These are phyloP conservation scores for Eurystomus gularis DNA, from an alignment of 2,113 vertebrate genomes.

Conservation along the genomic window DNA sequence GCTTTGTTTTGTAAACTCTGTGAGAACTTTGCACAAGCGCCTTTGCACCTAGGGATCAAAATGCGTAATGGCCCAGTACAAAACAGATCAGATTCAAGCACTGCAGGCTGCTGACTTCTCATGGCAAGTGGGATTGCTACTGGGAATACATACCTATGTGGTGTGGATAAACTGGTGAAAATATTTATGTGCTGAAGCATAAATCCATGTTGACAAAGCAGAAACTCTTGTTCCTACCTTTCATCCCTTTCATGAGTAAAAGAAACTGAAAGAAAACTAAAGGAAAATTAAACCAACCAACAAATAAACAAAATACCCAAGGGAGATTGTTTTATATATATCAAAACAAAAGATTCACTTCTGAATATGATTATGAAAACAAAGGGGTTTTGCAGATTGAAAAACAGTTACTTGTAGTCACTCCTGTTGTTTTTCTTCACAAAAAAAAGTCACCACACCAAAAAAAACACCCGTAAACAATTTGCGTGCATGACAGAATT, in stretches of 20 bases:
- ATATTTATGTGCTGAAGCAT: neutral
- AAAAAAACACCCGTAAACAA: neutral
- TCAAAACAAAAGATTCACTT: neutral
- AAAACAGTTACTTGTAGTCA: neutral
- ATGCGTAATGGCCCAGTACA: rapidly evolving
- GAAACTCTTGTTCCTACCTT: neutral
- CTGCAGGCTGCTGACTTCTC: neutral
- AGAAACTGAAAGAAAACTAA: neutral
- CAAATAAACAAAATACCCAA: neutral
- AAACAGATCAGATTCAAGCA: neutral
- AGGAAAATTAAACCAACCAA: neutral
- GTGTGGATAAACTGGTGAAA: neutral
- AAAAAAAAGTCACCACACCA: neutral
- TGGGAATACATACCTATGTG: neutral
- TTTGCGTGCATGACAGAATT: neutral
- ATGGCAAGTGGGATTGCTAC: neutral
- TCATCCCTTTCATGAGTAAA: neutral
- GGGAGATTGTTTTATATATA: neutral
- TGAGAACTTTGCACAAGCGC: neutral
- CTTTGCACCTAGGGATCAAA: neutral
- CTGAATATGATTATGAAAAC: neutral
- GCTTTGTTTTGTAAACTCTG: neutral
- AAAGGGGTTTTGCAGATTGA: neutral
- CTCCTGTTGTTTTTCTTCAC: neutral
- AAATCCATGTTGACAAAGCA: neutral